These are phyloP conservation scores for Benthochromis sp. DNA, from an alignment of 2,113 vertebrate species.

Conservation along the genomic window DNA sequence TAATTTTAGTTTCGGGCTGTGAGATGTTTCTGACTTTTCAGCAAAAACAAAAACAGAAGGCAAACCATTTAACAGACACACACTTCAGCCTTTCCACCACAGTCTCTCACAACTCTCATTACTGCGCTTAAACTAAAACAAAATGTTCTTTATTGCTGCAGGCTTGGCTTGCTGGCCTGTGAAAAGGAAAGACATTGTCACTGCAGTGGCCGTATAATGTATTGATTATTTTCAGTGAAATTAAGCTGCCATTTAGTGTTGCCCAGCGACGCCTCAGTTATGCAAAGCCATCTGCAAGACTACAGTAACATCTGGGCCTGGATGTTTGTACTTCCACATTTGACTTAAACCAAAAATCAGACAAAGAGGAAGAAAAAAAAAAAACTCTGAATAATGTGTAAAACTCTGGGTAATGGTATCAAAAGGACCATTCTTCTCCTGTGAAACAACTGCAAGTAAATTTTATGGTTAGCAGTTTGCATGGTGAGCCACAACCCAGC, in stretches of 20 bases:
- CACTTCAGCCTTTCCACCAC: neutral
- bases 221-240: conserved; percentile 57
- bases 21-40: neutral
- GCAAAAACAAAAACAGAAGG: neutral
- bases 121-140: neutral
- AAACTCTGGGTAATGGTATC: neutral
- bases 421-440: neutral
- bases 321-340: neutral
- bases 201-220: conserved; percentile 55
- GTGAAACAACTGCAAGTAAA: conserved; percentile 10
- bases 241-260: conserved; percentile 55
- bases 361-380: neutral
- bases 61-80: neutral
- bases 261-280: conserved; percentile 64
- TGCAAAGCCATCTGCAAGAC: conserved; percentile 41
- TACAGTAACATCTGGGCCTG: neutral
- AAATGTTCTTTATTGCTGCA: neutral
- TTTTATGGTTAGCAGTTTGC: conserved; percentile 28
- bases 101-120: neutral
- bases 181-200: conserved; percentile 22
- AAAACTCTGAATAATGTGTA: neutral
- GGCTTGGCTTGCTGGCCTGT: neutral
- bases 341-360: neutral
- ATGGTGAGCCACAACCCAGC: conserved; percentile 36
- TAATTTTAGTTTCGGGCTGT: neutral